Evolutionary conservation across 2,888 invertebrate genomes (phyloP).

Genomic region (Prostheceraeus crozeri): DNA sequence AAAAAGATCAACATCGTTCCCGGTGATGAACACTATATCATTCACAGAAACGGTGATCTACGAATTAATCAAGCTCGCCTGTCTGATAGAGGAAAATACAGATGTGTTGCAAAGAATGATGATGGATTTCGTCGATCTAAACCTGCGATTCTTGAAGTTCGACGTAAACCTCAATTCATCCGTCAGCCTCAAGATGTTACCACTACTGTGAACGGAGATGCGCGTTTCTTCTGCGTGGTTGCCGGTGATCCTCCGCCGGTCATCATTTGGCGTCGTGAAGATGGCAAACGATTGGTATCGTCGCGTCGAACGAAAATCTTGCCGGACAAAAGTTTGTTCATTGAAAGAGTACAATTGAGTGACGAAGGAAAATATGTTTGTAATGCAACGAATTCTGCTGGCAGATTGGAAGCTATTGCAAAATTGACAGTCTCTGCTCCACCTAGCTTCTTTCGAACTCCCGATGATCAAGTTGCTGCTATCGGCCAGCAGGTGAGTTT

Average conservation of each 20-base stretch:
- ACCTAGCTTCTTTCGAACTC: constrained; percentile 30
- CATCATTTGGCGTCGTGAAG: constrained; percentile 32
- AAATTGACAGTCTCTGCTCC: constrained; percentile 19
- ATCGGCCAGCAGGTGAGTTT: no score
- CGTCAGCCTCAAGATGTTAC: constrained; percentile 20
- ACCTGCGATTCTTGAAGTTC: constrained; percentile 25
- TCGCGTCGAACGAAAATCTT: constrained; percentile 18
- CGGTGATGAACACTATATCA: constrained; percentile 14
- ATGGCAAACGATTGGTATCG: constrained; percentile 28
- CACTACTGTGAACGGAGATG: constrained; percentile 33
- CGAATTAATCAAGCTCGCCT: constrained; percentile 30
- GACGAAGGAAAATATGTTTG: constrained; percentile 34
- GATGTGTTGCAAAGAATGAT: constrained; percentile 33
- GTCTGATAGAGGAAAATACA: constrained; percentile 30
- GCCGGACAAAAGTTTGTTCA: constrained; percentile 27
- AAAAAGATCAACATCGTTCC: no score
- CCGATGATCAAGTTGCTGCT: no score
- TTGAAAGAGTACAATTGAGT: constrained; percentile 32
- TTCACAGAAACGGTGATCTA: constrained; percentile 23
- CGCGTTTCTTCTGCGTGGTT: constrained; percentile 32
- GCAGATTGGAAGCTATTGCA: constrained; percentile 25
- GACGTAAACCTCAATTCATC: constrained; percentile 33
- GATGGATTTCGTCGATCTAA: constrained; percentile 7
- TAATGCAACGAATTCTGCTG: constrained; percentile 29
- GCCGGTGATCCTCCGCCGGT: constrained; percentile 33